Percentiles rank a stretch among this genome's conserved stretches.
phyloP scores from a whole-genome alignment of 2,888 invertebrate species.

The Ochropacha duplaris region DNA sequence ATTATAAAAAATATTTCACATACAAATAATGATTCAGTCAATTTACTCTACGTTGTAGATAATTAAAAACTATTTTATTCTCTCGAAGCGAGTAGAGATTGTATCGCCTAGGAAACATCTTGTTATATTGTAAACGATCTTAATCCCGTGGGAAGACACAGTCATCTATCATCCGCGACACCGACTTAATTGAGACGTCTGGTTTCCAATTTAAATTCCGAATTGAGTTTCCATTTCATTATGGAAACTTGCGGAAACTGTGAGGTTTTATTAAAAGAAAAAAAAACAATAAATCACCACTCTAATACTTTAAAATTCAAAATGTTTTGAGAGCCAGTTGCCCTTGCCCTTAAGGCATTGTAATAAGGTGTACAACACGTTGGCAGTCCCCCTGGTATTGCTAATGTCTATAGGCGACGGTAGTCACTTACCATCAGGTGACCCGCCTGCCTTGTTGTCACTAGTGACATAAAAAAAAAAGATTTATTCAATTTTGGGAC shows the following conservation, averaged over 20 bases:
- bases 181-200: conserved; percentile 65
- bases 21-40: neutral
- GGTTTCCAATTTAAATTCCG: conserved; percentile 58
- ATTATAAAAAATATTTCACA: neutral
- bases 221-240: conserved; percentile 46
- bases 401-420: no score
- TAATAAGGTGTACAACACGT: no score
- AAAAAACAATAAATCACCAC: neutral
- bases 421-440: no score
- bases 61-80: neutral
- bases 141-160: conserved; percentile 39
- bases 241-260: conserved; percentile 14
- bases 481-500: no score
- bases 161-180: conserved; percentile 67
- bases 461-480: no score
- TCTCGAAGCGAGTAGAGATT: neutral
- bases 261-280: conserved; percentile 4
- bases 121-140: conserved; percentile 15
- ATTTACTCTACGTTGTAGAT: neutral
- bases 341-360: no score
- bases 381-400: no score
- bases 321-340: no score
- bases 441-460: no score
- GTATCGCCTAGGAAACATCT: neutral
- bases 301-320: no score